phyloP scores from a whole-genome alignment of 2,888 invertebrate species.

The Rotaria magnacalcarata region DNA sequence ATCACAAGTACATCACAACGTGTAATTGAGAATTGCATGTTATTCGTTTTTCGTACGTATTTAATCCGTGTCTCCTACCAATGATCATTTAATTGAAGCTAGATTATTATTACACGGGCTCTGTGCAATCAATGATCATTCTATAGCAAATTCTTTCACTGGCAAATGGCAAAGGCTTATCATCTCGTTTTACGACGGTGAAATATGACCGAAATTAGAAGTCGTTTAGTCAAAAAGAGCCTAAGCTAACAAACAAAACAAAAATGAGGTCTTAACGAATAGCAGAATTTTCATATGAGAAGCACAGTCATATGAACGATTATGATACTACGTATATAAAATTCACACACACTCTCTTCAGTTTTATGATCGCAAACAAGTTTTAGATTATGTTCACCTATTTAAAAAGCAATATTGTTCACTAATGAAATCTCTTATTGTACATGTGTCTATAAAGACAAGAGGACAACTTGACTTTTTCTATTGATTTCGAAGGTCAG shows the following conservation, averaged over 20 bases:
- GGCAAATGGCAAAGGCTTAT: too few relatives aligned
- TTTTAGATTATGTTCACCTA: neutral
- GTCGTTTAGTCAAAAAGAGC: too few relatives aligned
- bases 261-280: neutral
- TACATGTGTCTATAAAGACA: neutral
- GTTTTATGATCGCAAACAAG: neutral
- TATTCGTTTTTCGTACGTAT: too few relatives aligned
- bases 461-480: slow-evolving; percentile 1
- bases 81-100: too few relatives aligned
- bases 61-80: too few relatives aligned
- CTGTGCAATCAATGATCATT: too few relatives aligned
- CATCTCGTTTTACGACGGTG: too few relatives aligned
- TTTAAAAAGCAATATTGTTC: slow-evolving; percentile 17
- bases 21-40: too few relatives aligned
- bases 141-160: too few relatives aligned
- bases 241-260: neutral
- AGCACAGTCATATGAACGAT: neutral
- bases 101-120: too few relatives aligned
- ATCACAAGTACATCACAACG: too few relatives aligned
- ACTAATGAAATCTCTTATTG: neutral
- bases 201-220: too few relatives aligned
- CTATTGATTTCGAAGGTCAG: neutral
- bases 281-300: neutral
- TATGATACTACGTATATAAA: neutral
- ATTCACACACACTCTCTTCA: neutral